A percentile compares a stretch with the other conserved stretches of the same genome.
Conservation (phyloP, 1,140 invertebrate genomes). For the Drosophila ananassae region DNA sequence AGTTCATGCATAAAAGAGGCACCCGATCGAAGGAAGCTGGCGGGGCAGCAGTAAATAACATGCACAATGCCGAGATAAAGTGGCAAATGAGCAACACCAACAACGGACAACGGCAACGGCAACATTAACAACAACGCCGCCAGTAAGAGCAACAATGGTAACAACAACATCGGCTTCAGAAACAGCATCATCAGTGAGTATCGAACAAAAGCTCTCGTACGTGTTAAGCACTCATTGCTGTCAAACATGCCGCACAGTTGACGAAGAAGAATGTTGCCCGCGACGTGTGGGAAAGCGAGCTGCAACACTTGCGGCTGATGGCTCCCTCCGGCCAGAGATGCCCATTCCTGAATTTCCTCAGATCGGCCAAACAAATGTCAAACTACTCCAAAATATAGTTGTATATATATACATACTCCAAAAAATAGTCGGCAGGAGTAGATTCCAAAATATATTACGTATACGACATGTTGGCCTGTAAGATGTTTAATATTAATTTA, state of each 20-base stretch:
- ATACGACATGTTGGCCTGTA: not conserved
- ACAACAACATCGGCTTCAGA: constrained; percentile 14
- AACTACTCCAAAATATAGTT: not conserved
- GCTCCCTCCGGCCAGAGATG: constrained; percentile 30
- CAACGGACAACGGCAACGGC: constrained; percentile 31
- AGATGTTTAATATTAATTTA: not conserved
- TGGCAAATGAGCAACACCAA: constrained; percentile 71
- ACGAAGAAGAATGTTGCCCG: constrained; percentile 65
- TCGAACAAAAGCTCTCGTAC: constrained; percentile 76
- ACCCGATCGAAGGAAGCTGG: constrained; percentile 36
- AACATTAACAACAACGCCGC: constrained; percentile 11
- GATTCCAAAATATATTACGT: not conserved
- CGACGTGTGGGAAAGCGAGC: constrained; percentile 75
- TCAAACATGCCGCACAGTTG: constrained; percentile 76
- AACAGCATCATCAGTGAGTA: constrained; percentile 48
- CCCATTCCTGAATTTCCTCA: not conserved
- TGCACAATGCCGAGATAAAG: constrained; percentile 80
- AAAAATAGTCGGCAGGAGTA: too few relatives aligned
- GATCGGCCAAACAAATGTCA: not conserved
- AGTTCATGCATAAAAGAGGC: constrained; percentile 34
- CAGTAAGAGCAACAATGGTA: not conserved
- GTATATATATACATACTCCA: too few relatives aligned
- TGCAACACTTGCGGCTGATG: constrained; percentile 68
- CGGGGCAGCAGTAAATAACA: constrained; percentile 70
- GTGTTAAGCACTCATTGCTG: constrained; percentile 80